Conservation (phyloP, 2,113 vertebrate genomes). For the Paradoxurus hermaphroditus region DNA sequence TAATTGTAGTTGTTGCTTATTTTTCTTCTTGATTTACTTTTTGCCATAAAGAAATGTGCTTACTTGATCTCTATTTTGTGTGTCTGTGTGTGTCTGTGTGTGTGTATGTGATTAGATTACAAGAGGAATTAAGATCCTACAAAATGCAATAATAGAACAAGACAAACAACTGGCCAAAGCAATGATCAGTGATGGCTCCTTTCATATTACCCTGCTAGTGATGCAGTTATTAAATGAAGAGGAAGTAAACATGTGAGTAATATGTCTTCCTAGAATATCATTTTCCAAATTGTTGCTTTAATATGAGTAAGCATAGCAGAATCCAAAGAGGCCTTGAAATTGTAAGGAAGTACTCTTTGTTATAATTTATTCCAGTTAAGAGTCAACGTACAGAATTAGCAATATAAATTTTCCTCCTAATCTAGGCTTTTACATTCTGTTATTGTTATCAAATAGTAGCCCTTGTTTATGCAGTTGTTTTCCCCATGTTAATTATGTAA, state of each 20-base stretch:
- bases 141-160: conserved; percentile 87
- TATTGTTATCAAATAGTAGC: neutral
- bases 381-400: neutral
- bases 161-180: conserved; percentile 89
- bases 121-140: conserved; percentile 84
- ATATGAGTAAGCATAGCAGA: neutral
- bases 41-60: neutral
- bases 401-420: neutral
- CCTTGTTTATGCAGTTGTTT: neutral
- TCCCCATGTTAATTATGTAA: neutral
- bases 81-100: conserved; percentile 14
- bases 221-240: conserved; percentile 91
- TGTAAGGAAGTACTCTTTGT: conserved; percentile 11
- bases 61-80: conserved; percentile 5
- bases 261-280: neutral
- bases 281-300: conserved; percentile 30
- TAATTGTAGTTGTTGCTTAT: conserved; percentile 20
- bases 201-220: conserved; percentile 94
- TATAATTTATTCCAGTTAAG: neutral
- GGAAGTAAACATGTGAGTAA: conserved; percentile 90
- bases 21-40: conserved; percentile 19
- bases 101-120: conserved; percentile 85
- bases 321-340: neutral
- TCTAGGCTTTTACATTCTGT: neutral
- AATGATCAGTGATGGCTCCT: conserved; percentile 87